Evolutionary conservation across 2,888 invertebrate genomes (phyloP), one percentile per base, ranked within the genome.

Genomic region (Gandaritis pyraliata): DNA sequence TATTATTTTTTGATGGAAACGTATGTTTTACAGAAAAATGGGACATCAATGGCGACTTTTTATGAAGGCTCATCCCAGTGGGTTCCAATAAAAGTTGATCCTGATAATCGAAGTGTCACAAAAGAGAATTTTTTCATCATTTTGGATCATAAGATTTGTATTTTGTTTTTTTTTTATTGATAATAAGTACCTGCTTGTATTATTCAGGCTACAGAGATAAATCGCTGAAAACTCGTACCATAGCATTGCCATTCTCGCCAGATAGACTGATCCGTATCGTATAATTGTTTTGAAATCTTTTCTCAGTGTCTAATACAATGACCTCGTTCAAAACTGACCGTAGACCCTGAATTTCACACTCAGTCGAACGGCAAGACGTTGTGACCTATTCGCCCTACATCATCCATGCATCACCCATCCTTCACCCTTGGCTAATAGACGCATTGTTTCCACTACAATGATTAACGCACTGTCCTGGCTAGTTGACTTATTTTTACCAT

Each of bases 381-480:
- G 30, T 61, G 58, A 61, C 64, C 57, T 66, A 56, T 61, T 64
- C 57, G 63, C 49, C 54, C 58, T 58, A 60, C 64, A 62, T 55
- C 53, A 54, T 64, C 61, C 60, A 52, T 33, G 33, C 6, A 59
- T 64, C 57, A 65, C 49, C 54, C 58, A 33, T 58, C 58, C 64
- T 64, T 55, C 53, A 54, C 65, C 61, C 60, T 49, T 50, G 50
- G 61, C 62, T 72, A 73, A 73, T 75, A 65, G 68, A 53, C 51
- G 66, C 73, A 75, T 73, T 66, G 69, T 66, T 72, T 68, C 72
- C 75, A 80, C 77, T 78, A 72, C 74, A 74, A 81, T 88, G 87
- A 88, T 86, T 84, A 80, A 87, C 82, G 81, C 78, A 78, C 74
- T 80, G 68, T 64, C 54, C 58, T 60, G 61, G 18, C 58, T 65